phyloP scores from a whole-genome alignment of 2,113 vertebrate genomes.

The Anguilla rostrata region DNA sequence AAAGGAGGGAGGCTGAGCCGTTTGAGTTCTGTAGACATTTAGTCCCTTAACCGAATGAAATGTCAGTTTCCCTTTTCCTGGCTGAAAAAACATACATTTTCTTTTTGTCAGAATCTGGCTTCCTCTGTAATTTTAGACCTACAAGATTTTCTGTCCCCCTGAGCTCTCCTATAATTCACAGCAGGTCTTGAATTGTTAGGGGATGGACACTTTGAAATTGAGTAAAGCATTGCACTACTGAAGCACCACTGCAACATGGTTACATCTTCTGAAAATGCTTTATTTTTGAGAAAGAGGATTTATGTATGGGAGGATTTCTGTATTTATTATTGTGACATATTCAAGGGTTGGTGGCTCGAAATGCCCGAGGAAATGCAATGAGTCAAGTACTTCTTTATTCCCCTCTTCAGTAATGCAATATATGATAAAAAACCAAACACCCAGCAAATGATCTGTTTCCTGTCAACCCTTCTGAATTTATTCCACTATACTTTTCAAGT shows the following conservation, averaged over 20 bases:
- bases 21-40: neutral
- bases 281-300: neutral
- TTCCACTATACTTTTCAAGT: neutral
- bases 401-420: neutral
- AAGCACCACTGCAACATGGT: neutral
- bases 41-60: neutral
- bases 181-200: neutral
- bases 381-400: neutral
- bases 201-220: constrained; percentile 3
- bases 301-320: neutral
- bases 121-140: neutral
- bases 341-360: neutral
- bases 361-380: neutral
- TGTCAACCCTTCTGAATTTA: neutral
- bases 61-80: neutral
- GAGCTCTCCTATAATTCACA: neutral
- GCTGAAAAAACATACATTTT: neutral
- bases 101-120: neutral
- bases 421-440: neutral
- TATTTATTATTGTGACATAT: constrained; percentile 8
- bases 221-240: constrained; percentile 3
- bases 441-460: neutral
- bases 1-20: neutral
- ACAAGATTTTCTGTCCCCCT: neutral
- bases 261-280: neutral